Percentiles rank a stretch among this genome's conserved stretches.
Conservation (phyloP, 1,140 invertebrate species). For the Temnothorax longispinosus region DNA sequence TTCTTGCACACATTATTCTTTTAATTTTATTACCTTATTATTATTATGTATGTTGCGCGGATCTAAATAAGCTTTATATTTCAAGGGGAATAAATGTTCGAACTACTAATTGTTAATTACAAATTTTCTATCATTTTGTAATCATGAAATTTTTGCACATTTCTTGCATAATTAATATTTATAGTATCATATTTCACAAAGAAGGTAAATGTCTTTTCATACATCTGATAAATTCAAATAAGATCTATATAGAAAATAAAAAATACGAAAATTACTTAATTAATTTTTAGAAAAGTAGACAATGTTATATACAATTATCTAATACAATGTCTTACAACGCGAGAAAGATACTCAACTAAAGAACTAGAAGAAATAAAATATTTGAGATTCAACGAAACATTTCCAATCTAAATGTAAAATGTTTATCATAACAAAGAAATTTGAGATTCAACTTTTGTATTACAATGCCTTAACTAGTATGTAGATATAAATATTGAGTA, state of each 20-base stretch:
- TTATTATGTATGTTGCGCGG: background rate
- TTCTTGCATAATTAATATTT: background rate
- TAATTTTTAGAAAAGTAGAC: background rate
- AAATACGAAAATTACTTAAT: too few species aligned
- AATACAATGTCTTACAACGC: background rate
- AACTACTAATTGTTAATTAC: background rate
- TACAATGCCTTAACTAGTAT: constrained; percentile 17
- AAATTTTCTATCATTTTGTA: background rate
- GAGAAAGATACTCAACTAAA: background rate
- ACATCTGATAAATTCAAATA: background rate
- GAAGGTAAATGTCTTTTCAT: too few species aligned
- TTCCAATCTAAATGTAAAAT: constrained; percentile 1
- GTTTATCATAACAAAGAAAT: background rate
- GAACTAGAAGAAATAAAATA: constrained; percentile 3
- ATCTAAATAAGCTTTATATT: constrained; percentile 1
- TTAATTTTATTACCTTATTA: background rate
- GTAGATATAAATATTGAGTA: constrained; percentile 20
- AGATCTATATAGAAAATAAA: background rate
- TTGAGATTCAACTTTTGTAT: background rate
- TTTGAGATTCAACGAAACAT: background rate
- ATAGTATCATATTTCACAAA: background rate
- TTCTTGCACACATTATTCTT: background rate
- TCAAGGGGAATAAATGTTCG: background rate
- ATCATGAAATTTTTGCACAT: constrained; percentile 7
- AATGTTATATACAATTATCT: background rate